Percentiles rank a stretch among this genome's conserved stretches.
Conservation (phyloP, 2,888 invertebrate genomes). For the Oxyteleia sp. region DNA sequence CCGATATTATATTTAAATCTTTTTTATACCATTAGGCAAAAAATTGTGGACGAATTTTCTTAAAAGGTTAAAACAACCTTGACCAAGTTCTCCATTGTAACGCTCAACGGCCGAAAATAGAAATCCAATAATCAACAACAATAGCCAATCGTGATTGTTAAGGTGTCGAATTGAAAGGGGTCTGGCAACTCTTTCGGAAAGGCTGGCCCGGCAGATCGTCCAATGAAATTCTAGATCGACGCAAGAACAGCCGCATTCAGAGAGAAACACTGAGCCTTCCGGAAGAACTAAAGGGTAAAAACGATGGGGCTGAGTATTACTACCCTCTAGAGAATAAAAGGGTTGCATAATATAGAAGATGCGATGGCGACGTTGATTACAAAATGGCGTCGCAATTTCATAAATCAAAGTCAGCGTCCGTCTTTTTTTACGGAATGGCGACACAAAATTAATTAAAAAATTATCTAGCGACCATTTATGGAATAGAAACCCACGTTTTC, state of each 20-base stretch:
- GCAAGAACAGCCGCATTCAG: constrained; percentile 82
- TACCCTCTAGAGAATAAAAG: constrained; percentile 73
- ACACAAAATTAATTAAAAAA: neutral
- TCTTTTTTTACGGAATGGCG: neutral
- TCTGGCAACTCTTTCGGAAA: neutral
- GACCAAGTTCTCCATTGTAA: no score
- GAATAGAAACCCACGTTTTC: neutral
- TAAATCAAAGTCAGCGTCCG: neutral
- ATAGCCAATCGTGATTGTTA: no score
- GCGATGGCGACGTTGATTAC: constrained; percentile 82
- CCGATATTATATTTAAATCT: no score
- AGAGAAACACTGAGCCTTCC: constrained; percentile 71
- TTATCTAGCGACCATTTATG: constrained; percentile 12
- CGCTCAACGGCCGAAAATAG: no score
- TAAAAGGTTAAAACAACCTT: no score
- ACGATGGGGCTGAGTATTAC: constrained; percentile 68
- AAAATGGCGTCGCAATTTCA: constrained; percentile 80
- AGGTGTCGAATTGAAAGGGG: neutral
- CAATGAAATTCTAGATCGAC: constrained; percentile 81
- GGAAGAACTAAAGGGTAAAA: constrained; percentile 78
- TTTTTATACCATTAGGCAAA: no score
- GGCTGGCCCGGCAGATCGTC: constrained; percentile 63
- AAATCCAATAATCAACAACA: no score
- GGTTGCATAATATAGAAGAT: constrained; percentile 81
- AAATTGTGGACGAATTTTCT: no score